A percentile compares a stretch with the other conserved stretches of the same genome.
phyloP scores from a whole-genome alignment of 2,113 vertebrate species.

The Stomatorhinus ivindoensis region DNA sequence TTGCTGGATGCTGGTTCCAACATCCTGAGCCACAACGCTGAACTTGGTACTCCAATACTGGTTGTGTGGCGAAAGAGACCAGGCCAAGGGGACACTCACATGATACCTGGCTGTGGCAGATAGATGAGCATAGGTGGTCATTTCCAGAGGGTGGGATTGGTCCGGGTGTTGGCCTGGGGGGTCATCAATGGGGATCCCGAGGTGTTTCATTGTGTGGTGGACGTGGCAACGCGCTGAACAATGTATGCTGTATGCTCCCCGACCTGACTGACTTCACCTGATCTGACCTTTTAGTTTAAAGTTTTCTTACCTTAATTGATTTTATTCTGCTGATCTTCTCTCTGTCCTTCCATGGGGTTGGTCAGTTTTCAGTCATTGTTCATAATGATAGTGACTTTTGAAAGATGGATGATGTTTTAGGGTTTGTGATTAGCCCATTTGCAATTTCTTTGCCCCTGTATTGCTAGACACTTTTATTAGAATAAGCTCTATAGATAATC shows the following conservation, averaged over 20 bases:
- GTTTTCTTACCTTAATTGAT: background rate
- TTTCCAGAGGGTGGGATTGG: background rate
- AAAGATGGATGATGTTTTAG: background rate
- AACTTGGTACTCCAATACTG: background rate
- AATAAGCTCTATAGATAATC: background rate
- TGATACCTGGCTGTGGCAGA: background rate
- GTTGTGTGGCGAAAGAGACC: background rate
- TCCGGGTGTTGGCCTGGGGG: background rate
- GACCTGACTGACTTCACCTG: background rate
- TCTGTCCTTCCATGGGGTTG: background rate
- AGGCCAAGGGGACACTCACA: background rate
- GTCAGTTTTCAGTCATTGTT: background rate
- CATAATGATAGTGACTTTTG: background rate
- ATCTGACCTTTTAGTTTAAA: background rate
- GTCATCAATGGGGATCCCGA: background rate
- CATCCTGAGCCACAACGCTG: background rate
- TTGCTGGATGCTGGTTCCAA: background rate
- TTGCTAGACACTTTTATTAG: constrained; percentile 9
- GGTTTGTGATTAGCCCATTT: background rate
- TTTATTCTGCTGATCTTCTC: background rate
- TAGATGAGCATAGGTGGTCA: background rate
- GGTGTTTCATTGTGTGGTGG: background rate
- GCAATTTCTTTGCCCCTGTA: background rate
- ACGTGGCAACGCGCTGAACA: background rate
- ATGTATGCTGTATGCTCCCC: background rate